These are phyloP conservation scores for Conus canariensis DNA, from an alignment of 2,888 invertebrate species.

Conservation along the genomic window DNA sequence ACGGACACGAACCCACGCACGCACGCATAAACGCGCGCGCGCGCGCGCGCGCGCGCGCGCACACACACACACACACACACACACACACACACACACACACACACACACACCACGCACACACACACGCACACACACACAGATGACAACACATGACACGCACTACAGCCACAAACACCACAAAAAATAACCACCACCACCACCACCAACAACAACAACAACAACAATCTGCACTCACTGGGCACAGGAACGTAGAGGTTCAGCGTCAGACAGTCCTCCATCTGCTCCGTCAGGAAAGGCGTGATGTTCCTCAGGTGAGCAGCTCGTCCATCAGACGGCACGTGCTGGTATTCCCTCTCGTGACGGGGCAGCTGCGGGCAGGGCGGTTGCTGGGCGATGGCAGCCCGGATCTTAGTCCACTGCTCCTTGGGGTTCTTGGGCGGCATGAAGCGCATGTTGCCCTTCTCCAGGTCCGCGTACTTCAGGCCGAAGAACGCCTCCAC, in stretches of 20 bases:
- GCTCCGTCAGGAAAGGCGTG: conserved; percentile 85
- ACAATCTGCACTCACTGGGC: conserved; percentile 85
- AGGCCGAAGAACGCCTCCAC: conserved; percentile 94
- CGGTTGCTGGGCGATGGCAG: conserved; percentile 84
- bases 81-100: conserved; percentile 13
- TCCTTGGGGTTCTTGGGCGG: conserved; percentile 95
- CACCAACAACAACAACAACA: background rate
- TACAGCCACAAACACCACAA: background rate
- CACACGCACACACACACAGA: background rate
- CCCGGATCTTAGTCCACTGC: conserved; percentile 89
- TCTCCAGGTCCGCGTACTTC: conserved; percentile 95
- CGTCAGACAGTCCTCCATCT: conserved; percentile 98
- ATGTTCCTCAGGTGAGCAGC: conserved; percentile 92
- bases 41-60: background rate
- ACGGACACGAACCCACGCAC: background rate
- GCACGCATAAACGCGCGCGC: too few relatives aligned
- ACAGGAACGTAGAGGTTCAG: conserved; percentile 97
- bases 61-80: conserved; percentile 11
- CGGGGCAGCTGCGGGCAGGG: conserved; percentile 86
- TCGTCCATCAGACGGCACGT: conserved; percentile 91
- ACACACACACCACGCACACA: background rate
- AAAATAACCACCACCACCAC: background rate
- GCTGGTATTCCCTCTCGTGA: conserved; percentile 79
- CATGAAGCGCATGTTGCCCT: conserved; percentile 93
- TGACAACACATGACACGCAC: background rate